These are phyloP conservation scores for Callipepla squamata DNA, from an alignment of 2,113 vertebrate genomes.

Conservation along the genomic window DNA sequence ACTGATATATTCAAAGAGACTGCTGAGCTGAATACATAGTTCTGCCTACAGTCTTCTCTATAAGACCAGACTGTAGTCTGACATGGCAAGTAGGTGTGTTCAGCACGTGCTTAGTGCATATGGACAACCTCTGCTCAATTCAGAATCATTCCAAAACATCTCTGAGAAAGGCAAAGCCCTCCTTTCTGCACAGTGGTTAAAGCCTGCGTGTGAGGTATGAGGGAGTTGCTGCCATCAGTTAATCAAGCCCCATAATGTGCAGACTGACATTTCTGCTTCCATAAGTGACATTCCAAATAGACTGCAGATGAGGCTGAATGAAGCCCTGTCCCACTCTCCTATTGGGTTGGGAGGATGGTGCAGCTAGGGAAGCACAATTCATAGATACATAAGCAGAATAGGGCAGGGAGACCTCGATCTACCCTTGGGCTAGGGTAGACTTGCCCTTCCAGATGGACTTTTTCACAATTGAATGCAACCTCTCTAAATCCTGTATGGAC, in stretches of 20 bases:
- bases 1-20: neutral
- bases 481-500: neutral
- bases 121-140: neutral
- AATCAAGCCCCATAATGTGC: neutral
- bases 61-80: neutral
- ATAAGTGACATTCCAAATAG: neutral
- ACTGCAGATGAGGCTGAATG: neutral
- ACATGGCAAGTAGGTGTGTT: accelerated
- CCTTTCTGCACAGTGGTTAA: neutral
- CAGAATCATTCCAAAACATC: neutral
- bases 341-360: neutral
- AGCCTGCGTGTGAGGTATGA: accelerated
- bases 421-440: neutral
- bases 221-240: neutral
- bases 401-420: neutral
- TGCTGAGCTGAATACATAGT: neutral
- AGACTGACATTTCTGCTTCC: neutral
- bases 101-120: neutral
- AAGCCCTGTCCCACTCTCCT: neutral
- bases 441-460: neutral
- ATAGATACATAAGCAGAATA: neutral
- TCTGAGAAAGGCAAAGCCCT: neutral
- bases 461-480: neutral
- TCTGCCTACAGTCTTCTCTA: neutral
- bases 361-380: neutral